Evolutionary conservation across 1,140 invertebrate species (phyloP).

Genomic region (Neodiprion virginianus): DNA sequence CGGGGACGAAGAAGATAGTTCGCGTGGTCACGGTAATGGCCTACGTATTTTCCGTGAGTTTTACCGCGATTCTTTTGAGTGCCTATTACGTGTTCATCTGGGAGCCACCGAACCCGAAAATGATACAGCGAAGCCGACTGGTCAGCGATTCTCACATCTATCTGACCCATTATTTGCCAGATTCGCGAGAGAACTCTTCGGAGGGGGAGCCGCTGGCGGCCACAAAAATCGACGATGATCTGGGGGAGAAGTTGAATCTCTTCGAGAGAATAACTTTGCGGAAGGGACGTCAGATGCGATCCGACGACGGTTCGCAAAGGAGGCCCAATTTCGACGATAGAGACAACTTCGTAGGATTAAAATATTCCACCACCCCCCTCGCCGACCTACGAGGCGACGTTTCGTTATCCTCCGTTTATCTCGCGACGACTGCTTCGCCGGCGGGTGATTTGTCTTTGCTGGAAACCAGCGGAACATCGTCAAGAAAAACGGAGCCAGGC

Average conservation of each 20-base stretch:
- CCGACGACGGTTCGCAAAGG: no score
- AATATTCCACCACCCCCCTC: no score
- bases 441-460: no score
- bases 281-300: no score
- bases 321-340: no score
- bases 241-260: background rate
- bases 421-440: no score
- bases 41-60: conserved; percentile 80
- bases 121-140: conserved; percentile 30
- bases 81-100: conserved; percentile 87
- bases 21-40: conserved; percentile 80
- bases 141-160: background rate
- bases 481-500: no score
- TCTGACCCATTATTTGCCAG: conserved; percentile 10
- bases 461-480: no score
- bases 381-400: no score
- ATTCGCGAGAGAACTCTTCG: background rate
- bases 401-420: no score
- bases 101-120: conserved; percentile 68
- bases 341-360: no score
- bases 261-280: no score
- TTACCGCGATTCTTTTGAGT: conserved; percentile 80
- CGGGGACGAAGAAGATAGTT: conserved; percentile 66
- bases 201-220: background rate
- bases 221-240: background rate